Evolutionary conservation across 2,797 vertebrate genomes (phyloP), one percentile per base, ranked within the genome.

Genomic region (Zenarchopterus dispar): DNA sequence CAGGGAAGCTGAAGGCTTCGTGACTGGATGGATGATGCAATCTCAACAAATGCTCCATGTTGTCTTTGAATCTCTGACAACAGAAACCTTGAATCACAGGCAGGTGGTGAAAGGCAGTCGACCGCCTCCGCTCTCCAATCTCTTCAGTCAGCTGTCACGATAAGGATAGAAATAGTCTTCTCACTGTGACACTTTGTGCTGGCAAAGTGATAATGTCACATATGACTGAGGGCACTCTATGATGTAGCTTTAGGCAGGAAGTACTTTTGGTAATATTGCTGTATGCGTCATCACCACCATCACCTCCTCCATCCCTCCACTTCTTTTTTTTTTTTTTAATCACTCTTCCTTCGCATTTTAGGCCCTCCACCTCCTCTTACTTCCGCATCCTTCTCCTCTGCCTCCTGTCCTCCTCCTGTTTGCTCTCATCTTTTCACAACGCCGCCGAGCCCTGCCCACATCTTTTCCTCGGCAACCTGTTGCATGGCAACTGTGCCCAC

Each of bases 401-500:
- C 56, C 46, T 21, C 44, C 10, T 28, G 23, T 18, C 43, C 4
- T 49, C 60, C 53, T 62, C 18, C 44, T 8, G 3, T 61, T 62
- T 65, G 7, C 53, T 47, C n/a, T 52, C 41, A n/a, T 15, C 22
- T 57, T 46, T 50, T 39, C 42, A 68, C 39, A 21, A 10, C 17
- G 10, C 62, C 18, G 8, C 71, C 28, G 28, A 69, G 77, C 75
- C 86, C 70, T 70, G 70, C 70, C 69, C 78, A 77, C 77, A 77
- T 76, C 74, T 67, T 45, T 11, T 58, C 33, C 78, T 62, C 6
- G 19, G 68, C 73, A 73, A 85, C 82, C 77, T 84, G 85, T 95
- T 89, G 90, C 95, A 70, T 95, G 91, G 95, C 93, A 95, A 93
- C 93, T 3, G 39, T 31, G 21, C 22, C 81, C 76, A 23, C 64